Evolutionary conservation across 2,888 invertebrate genomes (phyloP), one percentile per base, ranked within the genome.

Genomic region (Aproaerema taeniolella): DNA sequence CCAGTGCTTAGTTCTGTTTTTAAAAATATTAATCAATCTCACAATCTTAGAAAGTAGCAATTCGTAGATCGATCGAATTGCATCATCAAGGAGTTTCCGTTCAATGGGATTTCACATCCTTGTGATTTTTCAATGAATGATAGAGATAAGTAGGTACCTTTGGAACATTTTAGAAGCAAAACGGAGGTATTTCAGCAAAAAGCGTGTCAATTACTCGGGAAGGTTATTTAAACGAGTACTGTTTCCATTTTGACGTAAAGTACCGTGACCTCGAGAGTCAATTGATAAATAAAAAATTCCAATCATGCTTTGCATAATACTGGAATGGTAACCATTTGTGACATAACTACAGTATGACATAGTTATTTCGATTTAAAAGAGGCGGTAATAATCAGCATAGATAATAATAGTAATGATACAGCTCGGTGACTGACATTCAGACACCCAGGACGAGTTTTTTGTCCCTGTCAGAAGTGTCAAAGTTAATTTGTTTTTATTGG

Each of bases 321-420:
- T 15, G 28, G 11, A 39, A 36, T 39, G 11, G 36, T 40, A 30
- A 30, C 30, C 32, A 34, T 34, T 38, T 11, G 29, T 40, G 39
- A 37, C 20, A 40, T 43, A 43, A 43, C 40, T 24, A 38, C 33
- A 24, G 33, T 26, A 31, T 43, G 33, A 37, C 39, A 38, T 39
- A 43, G 33, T 28, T 37, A 39, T 39, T 38, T 34, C 17, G 29
- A 33, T 25, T 38, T 40, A 39, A 38, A 42, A 29, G 33, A 28
- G 6, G 31, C 26, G 31, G 15, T 29, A 24, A 25, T 39, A 15
- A 35, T 34, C 34, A 2, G 30, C 14, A 12, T n/a, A n/a, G n/a
- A 13, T 31, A 31, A 39, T 33, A 2, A 39, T 34, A 30, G 16
- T 34, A 29, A 25, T 34, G 20, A 28, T 33, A 38, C n/a, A 14